Percentiles rank a stretch among this genome's conserved stretches.
phyloP scores from a whole-genome alignment of 1,140 invertebrate genomes.

The Calliopsis andreniformis region DNA sequence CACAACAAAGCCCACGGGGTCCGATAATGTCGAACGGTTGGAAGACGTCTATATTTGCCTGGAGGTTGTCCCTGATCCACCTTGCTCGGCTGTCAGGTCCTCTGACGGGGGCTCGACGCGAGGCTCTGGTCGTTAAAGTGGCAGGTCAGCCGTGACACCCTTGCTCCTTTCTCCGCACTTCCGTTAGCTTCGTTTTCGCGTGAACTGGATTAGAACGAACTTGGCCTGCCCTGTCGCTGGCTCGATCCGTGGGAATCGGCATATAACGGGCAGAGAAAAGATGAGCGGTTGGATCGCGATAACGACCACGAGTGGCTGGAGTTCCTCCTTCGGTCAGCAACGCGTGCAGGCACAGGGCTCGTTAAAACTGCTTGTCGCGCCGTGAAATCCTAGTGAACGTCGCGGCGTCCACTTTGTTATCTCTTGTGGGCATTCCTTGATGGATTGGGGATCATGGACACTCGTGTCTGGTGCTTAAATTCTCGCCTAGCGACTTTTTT shows the following conservation, averaged over 20 bases:
- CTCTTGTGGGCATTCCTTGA: too few species aligned
- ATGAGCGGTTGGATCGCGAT: conserved; percentile 15
- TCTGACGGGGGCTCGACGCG: conserved; percentile 47
- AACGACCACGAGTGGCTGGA: conserved; percentile 1
- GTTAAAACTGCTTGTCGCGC: conserved; percentile 41
- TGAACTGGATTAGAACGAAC: conserved; percentile 78
- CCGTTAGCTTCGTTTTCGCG: conserved; percentile 77
- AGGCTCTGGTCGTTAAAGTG: conserved; percentile 67
- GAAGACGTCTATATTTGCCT: conserved; percentile 33
- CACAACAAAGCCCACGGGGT: neutral
- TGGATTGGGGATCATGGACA: conserved; percentile 8
- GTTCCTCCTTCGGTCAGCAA: neutral
- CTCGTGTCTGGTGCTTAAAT: too few species aligned
- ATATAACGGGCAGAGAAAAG: conserved; percentile 38
- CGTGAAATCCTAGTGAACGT: conserved; percentile 14
- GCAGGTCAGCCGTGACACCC: conserved; percentile 75
- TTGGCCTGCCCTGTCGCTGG: conserved; percentile 48
- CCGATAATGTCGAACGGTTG: conserved; percentile 40
- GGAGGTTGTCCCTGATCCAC: conserved; percentile 38
- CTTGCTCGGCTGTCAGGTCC: conserved; percentile 34
- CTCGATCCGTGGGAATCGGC: conserved; percentile 71
- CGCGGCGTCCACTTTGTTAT: neutral
- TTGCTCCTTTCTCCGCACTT: conserved; percentile 67
- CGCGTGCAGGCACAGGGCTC: neutral
- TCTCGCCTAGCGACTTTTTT: too few species aligned